These are phyloP conservation scores for Mesitornis unicolor DNA, from an alignment of 2,113 vertebrate genomes.

Conservation along the genomic window DNA sequence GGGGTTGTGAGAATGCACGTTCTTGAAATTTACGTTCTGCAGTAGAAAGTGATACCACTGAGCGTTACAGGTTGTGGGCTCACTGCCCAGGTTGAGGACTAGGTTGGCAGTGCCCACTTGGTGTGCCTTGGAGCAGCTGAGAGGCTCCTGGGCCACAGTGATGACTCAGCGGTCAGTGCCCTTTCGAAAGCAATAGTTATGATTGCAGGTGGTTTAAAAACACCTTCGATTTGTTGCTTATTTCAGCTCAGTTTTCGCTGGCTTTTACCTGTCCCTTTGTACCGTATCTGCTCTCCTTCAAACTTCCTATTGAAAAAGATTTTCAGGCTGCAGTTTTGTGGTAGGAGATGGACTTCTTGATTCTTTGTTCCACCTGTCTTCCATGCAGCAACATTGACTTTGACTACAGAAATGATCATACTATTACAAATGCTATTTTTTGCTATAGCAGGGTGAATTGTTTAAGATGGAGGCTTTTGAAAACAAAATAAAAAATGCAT, in stretches of 20 bases:
- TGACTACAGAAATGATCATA: background rate
- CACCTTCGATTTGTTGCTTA: background rate
- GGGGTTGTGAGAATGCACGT: fast-evolving
- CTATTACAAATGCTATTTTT: background rate
- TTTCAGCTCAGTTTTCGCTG: background rate
- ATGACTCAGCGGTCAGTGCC: background rate
- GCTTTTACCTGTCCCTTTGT: background rate
- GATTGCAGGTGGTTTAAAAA: background rate
- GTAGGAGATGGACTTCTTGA: fast-evolving
- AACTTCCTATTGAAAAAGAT: background rate
- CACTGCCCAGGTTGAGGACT: background rate
- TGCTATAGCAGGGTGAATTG: background rate
- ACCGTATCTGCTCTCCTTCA: background rate
- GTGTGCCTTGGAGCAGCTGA: background rate
- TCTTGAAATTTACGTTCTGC: background rate
- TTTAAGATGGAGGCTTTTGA: background rate
- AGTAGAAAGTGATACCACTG: background rate
- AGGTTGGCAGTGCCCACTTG: background rate
- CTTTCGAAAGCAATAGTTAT: background rate
- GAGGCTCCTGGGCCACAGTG: background rate
- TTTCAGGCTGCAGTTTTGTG: background rate
- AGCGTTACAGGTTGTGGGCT: background rate
- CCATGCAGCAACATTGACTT: background rate
- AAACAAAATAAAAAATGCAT: background rate
- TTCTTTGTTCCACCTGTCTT: background rate